These are phyloP conservation scores for Scotopteryx bipunctaria DNA, from an alignment of 2,888 invertebrate species.

Conservation along the genomic window DNA sequence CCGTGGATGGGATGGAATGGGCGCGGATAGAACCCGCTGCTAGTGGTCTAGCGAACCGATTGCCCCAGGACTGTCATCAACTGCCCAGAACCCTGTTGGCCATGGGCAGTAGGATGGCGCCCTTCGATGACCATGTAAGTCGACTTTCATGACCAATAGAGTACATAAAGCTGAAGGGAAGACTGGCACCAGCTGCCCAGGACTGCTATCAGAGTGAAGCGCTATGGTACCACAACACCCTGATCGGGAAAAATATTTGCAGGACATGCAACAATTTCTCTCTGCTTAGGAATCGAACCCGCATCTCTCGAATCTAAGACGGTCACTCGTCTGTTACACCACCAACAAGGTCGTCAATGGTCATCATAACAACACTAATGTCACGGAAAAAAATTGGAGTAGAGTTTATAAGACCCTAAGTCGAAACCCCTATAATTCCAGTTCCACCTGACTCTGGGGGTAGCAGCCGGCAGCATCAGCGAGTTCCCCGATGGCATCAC, in stretches of 20 bases:
- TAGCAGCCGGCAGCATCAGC: constrained; percentile 87
- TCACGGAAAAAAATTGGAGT: neutral
- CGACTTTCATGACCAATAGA: neutral
- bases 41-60: constrained; percentile 54
- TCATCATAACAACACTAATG: too few relatives aligned
- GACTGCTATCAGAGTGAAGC: too few relatives aligned
- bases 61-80: constrained; percentile 49
- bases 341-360: too few relatives aligned
- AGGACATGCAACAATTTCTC: too few relatives aligned
- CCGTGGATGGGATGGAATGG: constrained; percentile 79
- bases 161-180: too few relatives aligned
- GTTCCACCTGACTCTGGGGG: constrained; percentile 87
- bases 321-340: too few relatives aligned
- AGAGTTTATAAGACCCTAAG: neutral
- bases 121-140: constrained; percentile 70
- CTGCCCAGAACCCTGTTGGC: constrained; percentile 50
- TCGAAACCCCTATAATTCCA: constrained; percentile 50
- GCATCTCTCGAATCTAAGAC: too few relatives aligned
- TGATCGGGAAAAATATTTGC: too few relatives aligned
- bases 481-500: constrained; percentile 84
- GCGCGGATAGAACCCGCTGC: constrained; percentile 63
- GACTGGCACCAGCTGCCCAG: too few relatives aligned
- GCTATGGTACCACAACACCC: too few relatives aligned
- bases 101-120: constrained; percentile 58
- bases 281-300: too few relatives aligned